Evolutionary conservation across 2,888 invertebrate genomes (phyloP).

Genomic region (Ichneumoninae sp.): DNA sequence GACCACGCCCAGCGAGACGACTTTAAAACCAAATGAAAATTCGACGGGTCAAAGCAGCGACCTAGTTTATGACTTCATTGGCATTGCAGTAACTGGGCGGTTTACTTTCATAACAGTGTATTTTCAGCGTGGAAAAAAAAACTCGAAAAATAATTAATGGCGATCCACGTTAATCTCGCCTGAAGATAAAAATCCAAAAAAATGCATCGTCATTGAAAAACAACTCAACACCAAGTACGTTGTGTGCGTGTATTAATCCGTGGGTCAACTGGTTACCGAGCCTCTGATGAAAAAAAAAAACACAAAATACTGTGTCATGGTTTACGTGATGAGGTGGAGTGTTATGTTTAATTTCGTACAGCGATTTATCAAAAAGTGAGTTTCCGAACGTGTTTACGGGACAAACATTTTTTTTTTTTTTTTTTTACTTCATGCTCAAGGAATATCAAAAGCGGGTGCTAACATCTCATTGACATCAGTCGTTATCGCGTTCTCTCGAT

Average conservation of each 20-base stretch:
- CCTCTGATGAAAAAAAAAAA: conserved; percentile 10
- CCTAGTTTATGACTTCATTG: not conserved
- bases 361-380: conserved; percentile 11
- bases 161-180: not conserved
- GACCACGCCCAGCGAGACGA: not conserved
- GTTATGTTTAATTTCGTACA: conserved; percentile 23
- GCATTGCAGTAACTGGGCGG: not conserved
- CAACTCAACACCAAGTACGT: not conserved
- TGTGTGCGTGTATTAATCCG: not conserved
- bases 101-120: not conserved
- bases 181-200: not conserved
- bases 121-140: not conserved
- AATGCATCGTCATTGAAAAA: not conserved
- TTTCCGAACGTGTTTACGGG: conserved; percentile 1
- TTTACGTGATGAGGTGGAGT: conserved; percentile 11
- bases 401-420: not conserved
- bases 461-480: conserved; percentile 35
- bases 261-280: not conserved
- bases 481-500: conserved; percentile 30
- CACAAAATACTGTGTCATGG: not conserved
- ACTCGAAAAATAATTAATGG: not conserved
- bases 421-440: conserved; percentile 43
- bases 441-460: conserved; percentile 53
- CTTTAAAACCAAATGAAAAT: not conserved
- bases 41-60: not conserved